A percentile compares a stretch with the other conserved stretches of the same genome.
phyloP scores from a whole-genome alignment of 2,797 vertebrate genomes.

The Amniataba percoides region DNA sequence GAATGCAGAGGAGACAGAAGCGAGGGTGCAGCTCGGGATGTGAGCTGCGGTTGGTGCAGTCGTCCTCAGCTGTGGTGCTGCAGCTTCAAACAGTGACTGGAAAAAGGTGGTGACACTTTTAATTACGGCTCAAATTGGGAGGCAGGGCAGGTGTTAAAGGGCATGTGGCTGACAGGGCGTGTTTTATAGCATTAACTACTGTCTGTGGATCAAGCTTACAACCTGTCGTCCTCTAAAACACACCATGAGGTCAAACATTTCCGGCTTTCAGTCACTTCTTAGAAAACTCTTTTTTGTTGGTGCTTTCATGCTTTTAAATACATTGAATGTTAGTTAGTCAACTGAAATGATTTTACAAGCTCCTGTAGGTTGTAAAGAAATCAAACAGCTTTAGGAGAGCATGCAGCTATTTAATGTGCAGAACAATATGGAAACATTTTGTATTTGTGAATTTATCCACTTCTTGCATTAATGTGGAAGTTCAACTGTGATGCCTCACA shows the following conservation, averaged over 20 bases:
- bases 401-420: fast-evolving
- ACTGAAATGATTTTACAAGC: background rate
- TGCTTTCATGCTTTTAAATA: background rate
- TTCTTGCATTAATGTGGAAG: background rate
- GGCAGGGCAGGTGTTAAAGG: conserved; percentile 18
- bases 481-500: no score
- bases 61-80: background rate
- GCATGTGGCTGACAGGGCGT: background rate
- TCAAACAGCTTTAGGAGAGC: background rate
- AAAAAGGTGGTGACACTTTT: conserved; percentile 31
- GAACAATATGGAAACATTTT: background rate
- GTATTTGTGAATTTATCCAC: background rate
- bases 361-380: background rate
- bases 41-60: conserved; percentile 10
- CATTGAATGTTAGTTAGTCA: background rate
- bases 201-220: background rate
- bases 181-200: background rate
- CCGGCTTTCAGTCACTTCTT: background rate
- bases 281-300: background rate
- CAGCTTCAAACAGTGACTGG: conserved; percentile 21
- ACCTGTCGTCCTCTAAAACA: background rate
- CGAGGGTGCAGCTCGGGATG: conserved; percentile 19
- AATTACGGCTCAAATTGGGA: conserved; percentile 32
- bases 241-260: background rate
- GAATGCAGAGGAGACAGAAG: conserved; percentile 18